Evolutionary conservation across 1,140 invertebrate genomes (phyloP), one percentile per base, ranked within the genome.

Genomic region (Harlomillsia oculata): DNA sequence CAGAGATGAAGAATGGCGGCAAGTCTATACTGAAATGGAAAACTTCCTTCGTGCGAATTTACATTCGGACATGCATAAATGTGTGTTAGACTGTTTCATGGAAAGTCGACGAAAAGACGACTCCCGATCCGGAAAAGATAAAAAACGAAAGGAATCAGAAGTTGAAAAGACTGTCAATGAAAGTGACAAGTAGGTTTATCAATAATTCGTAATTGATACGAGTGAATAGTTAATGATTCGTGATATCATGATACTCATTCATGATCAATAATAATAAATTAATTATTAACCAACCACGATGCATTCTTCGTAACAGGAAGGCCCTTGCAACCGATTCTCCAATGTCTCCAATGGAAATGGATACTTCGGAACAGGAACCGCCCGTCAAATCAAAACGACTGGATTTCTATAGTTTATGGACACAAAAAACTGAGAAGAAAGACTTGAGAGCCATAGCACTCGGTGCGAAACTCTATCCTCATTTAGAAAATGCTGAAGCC

Each of bases 11-110:
- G 89, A 94, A 65, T 97, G 94, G 72, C 78, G 84, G 51, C 76
- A 87, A 40, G 78, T 96, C 67, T 97, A 91, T 84, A 78, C 78
- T 36, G 94, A 97, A 69, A 69, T 96, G 26, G 92, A 97, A 71
- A 81, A 80, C 11, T 79, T 93, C 52, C 70, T 97, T 0, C 81
- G 83, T 53, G 79, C 81, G 6, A 85, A 93, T 67, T 77, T 83
- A 70, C 77, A 80, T 37, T 77, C 77, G 65, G 79, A 76, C 18
- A 72, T 77, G 55, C 92, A 97, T 69, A 78, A 79, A 44, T 80
- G 82, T 64, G 78, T 97, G 13, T 75, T 96, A 13, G 82, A 85
- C 48, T 93, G 88, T 71, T 71, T 96, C 8, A 73, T 89, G 28
- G 87, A 95, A 68, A 85, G 86, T 67, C 77, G 85, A 67, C 74